Evolutionary conservation across 1,140 invertebrate genomes (phyloP).

Genomic region (Papilio machaon): DNA sequence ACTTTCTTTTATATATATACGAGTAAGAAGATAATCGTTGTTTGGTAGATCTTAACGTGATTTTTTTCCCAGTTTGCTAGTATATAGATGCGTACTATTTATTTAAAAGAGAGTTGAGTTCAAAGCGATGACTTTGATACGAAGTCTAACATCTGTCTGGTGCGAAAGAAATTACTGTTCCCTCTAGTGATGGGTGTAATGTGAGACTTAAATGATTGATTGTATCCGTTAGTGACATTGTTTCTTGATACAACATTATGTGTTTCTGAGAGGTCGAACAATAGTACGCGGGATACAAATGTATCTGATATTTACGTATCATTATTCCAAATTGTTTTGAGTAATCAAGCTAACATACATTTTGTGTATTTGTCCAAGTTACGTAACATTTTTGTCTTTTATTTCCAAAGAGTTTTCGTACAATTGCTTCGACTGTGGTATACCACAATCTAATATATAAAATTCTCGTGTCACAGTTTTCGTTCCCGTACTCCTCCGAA

Average conservation of each 20-base stretch:
- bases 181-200: conserved; percentile 3
- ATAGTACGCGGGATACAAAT: not conserved
- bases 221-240: not conserved
- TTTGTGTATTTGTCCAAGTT: not conserved
- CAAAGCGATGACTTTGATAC: not conserved
- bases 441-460: too few species aligned
- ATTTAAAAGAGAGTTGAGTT: not conserved
- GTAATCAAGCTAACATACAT: not conserved
- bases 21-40: too few species aligned
- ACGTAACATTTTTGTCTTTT: not conserved
- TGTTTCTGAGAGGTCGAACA: not conserved
- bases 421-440: too few species aligned
- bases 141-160: not conserved
- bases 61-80: too few species aligned
- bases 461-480: too few species aligned
- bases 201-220: conserved; percentile 16
- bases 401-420: not conserved
- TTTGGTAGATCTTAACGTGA: too few species aligned
- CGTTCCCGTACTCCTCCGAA: too few species aligned
- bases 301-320: not conserved
- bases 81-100: not conserved
- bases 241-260: not conserved
- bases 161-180: not conserved
- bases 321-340: not conserved
- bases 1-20: too few species aligned